These are phyloP conservation scores for Tholera decimalis DNA, from an alignment of 2,888 invertebrate species.

Conservation along the genomic window DNA sequence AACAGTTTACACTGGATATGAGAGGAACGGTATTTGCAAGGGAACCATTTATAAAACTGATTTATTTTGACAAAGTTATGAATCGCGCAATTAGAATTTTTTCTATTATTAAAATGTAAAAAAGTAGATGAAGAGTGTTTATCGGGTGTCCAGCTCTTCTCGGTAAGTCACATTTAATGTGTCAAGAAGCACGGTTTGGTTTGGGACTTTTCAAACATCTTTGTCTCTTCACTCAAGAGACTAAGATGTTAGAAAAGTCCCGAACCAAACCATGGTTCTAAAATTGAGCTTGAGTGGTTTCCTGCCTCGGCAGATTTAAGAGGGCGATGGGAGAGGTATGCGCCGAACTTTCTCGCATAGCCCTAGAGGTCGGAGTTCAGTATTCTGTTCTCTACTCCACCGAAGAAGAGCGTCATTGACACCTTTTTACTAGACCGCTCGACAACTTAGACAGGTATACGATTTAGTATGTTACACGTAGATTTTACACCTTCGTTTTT, in stretches of 20 bases:
- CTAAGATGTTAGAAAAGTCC: slow-evolving; percentile 65
- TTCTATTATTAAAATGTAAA: slow-evolving; percentile 25
- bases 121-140: background rate
- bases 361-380: slow-evolving; percentile 80
- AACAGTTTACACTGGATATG: background rate
- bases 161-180: slow-evolving; percentile 77
- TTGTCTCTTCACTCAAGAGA: too few relatives aligned
- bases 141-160: slow-evolving; percentile 84
- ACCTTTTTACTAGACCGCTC: slow-evolving; percentile 68
- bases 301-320: slow-evolving; percentile 70
- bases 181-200: too few relatives aligned
- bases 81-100: slow-evolving; percentile 72
- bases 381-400: slow-evolving; percentile 84
- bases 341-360: slow-evolving; percentile 74
- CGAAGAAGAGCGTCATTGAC: slow-evolving; percentile 83
- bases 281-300: slow-evolving; percentile 62
- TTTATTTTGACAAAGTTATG: slow-evolving; percentile 38
- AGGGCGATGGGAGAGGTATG: slow-evolving; percentile 75
- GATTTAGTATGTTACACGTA: too few relatives aligned
- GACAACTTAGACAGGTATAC: too few relatives aligned
- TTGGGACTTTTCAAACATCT: too few relatives aligned
- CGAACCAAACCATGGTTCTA: slow-evolving; percentile 71
- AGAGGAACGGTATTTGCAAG: background rate
- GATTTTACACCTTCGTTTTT: too few relatives aligned
- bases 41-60: background rate